Evolutionary conservation across 2,888 invertebrate species (phyloP).

Genomic region (Chaetogeoica ovagalla): DNA sequence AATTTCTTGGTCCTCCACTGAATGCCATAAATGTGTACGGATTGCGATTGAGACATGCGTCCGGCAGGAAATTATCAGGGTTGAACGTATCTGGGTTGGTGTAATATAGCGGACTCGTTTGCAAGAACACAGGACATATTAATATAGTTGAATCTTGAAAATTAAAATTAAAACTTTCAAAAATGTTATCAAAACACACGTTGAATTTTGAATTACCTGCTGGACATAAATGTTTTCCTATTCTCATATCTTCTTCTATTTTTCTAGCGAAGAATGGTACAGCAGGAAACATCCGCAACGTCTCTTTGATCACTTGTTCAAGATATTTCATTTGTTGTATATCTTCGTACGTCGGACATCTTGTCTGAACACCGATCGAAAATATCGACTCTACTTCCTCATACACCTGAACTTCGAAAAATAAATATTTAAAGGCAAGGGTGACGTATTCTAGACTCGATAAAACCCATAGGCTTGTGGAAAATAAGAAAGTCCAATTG

Average conservation of each 20-base stretch:
- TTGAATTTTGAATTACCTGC: conserved; percentile 11
- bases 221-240: conserved; percentile 16
- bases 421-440: too few relatives aligned
- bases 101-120: conserved; percentile 1
- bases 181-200: too few relatives aligned
- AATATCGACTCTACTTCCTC: conserved; percentile 35
- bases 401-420: neutral
- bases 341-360: conserved; percentile 51
- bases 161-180: neutral
- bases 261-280: conserved; percentile 47
- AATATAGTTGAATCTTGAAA: neutral
- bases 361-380: conserved; percentile 35
- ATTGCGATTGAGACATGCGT: conserved; percentile 60
- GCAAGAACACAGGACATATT: neutral
- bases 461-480: too few relatives aligned
- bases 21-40: conserved; percentile 61
- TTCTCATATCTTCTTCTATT: conserved; percentile 12
- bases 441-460: too few relatives aligned
- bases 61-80: conserved; percentile 59
- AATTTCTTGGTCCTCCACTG: conserved; percentile 59
- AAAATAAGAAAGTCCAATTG: too few relatives aligned
- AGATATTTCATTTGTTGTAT: conserved; percentile 54
- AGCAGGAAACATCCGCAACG: conserved; percentile 54
- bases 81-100: neutral
- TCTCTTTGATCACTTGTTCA: conserved; percentile 55